Evolutionary conservation across 1,140 invertebrate genomes (phyloP).

Genomic region (Adelges cooleyi): DNA sequence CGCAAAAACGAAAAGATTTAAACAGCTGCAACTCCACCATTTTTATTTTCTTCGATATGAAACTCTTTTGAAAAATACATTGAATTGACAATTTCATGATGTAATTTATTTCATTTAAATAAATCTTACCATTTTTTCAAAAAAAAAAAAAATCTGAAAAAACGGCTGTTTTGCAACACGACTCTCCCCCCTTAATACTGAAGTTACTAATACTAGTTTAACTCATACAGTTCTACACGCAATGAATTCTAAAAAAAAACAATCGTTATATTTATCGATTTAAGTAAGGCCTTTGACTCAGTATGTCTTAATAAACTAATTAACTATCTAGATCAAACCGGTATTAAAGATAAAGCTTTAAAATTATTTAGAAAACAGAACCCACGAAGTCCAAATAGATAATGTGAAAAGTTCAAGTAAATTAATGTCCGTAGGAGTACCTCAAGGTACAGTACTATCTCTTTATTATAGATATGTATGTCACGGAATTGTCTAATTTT

Average conservation of each 20-base stretch:
- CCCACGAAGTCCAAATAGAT: neutral
- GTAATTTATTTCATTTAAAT: too few relatives aligned
- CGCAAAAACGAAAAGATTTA: too few relatives aligned
- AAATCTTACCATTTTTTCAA: too few relatives aligned
- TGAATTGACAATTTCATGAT: too few relatives aligned
- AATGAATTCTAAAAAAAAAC: neutral
- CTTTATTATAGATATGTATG: neutral
- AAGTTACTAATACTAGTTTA: neutral
- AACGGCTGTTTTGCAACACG: too few relatives aligned
- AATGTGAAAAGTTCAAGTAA: neutral
- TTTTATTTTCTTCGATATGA: too few relatives aligned
- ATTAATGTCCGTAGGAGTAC: neutral
- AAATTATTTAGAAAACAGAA: neutral
- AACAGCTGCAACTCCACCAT: too few relatives aligned
- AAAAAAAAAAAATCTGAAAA: too few relatives aligned
- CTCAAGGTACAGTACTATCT: neutral
- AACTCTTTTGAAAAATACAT: too few relatives aligned
- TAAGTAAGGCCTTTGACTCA: neutral
- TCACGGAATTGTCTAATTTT: neutral
- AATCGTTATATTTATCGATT: neutral
- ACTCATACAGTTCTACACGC: neutral
- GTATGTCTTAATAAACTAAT: neutral
- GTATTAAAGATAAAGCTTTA: neutral
- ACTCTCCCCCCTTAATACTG: too few relatives aligned
- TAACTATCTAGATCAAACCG: neutral